Evolutionary conservation across 1,140 invertebrate genomes (phyloP).

Genomic region (Brachionus manjavacas): DNA sequence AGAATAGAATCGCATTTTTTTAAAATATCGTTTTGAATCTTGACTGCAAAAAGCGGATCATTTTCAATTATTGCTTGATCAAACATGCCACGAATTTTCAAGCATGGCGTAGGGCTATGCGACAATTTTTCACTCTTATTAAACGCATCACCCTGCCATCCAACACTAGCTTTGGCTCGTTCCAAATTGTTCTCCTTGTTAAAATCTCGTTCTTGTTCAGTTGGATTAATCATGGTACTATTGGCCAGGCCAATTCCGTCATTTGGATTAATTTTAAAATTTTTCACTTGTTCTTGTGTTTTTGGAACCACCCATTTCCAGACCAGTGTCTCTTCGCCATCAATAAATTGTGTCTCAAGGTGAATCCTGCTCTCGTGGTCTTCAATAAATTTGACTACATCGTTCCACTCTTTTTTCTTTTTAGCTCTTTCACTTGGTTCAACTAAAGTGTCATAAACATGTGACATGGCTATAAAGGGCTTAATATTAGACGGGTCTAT

Average conservation of each 20-base stretch:
- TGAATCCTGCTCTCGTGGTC: constrained; percentile 39
- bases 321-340: constrained; percentile 31
- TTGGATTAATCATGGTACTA: constrained; percentile 25
- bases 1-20: constrained; percentile 37
- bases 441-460: constrained; percentile 33
- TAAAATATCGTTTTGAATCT: constrained; percentile 27
- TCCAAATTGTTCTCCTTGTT: constrained; percentile 19
- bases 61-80: neutral
- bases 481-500: constrained; percentile 6
- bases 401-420: constrained; percentile 20
- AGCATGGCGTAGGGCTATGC: constrained; percentile 17
- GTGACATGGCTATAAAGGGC: constrained; percentile 25
- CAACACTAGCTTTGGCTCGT: neutral
- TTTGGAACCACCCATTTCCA: constrained; percentile 36
- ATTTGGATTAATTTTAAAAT: neutral
- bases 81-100: constrained; percentile 37
- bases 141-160: constrained; percentile 38
- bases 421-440: neutral
- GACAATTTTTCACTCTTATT: neutral
- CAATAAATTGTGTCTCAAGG: constrained; percentile 34
- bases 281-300: neutral
- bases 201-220: neutral
- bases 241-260: constrained; percentile 35
- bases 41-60: neutral
- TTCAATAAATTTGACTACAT: constrained; percentile 28